A percentile compares a stretch with the other conserved stretches of the same genome.
Conservation (phyloP, 2,113 vertebrate genomes). For the Numenius arquata region DNA sequence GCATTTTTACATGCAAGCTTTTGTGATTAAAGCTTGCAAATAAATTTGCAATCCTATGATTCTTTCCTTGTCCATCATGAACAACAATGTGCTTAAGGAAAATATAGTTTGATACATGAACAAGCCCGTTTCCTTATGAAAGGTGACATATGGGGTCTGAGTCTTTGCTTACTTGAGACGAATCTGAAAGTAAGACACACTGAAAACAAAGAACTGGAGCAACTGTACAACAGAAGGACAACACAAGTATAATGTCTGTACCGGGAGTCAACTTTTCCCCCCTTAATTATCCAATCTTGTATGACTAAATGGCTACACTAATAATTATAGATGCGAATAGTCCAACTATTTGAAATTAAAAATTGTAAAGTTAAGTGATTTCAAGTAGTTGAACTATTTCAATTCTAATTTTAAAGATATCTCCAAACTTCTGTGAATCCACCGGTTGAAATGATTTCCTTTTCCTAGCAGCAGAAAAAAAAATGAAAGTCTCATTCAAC, state of each 20-base stretch:
- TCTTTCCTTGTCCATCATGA: not conserved
- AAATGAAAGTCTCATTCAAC: not conserved
- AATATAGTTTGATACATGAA: not conserved
- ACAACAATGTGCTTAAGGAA: not conserved
- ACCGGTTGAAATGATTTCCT: not conserved
- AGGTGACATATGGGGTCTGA: accelerated
- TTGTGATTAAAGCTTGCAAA: not conserved
- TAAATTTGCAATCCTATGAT: not conserved
- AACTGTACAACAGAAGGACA: not conserved
- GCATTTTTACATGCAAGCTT: not conserved
- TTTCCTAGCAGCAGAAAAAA: not conserved
- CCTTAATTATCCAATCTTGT: not conserved
- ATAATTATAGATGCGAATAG: not conserved
- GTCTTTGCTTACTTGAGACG: not conserved
- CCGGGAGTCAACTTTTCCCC: not conserved
- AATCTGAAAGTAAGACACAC: not conserved
- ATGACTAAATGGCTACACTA: not conserved
- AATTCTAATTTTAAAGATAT: not conserved
- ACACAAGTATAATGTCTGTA: not conserved
- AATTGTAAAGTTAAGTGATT: not conserved
- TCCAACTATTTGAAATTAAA: not conserved
- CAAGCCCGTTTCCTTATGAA: not conserved
- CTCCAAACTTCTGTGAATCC: not conserved
- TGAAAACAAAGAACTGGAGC: not conserved
- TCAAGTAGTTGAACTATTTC: not conserved